Evolutionary conservation across 2,888 invertebrate species (phyloP).

Genomic region (Drosophila maculinotata): DNA sequence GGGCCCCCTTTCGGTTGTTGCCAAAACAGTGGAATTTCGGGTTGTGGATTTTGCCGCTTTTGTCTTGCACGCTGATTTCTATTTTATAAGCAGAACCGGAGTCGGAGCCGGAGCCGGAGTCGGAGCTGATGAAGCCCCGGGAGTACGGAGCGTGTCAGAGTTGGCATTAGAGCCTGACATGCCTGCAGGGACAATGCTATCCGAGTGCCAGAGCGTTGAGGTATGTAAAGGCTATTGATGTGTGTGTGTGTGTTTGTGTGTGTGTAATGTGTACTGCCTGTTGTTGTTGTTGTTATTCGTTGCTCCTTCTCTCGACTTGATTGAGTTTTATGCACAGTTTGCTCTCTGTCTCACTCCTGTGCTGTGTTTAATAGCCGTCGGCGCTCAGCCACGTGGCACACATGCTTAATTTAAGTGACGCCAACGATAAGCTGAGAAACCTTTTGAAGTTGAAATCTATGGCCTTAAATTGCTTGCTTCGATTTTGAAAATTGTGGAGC

Average conservation of each 20-base stretch:
- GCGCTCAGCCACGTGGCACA: slow-evolving; percentile 68
- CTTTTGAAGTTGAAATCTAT: slow-evolving; percentile 40
- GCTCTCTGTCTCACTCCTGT: slow-evolving; percentile 25
- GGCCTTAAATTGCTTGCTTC: slow-evolving; percentile 32
- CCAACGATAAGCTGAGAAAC: slow-evolving; percentile 28
- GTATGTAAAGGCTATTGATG: slow-evolving; percentile 70
- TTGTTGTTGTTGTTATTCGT: slow-evolving; percentile 35
- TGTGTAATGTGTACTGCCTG: slow-evolving; percentile 12
- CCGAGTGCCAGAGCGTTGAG: slow-evolving; percentile 46
- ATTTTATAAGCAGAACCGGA: slow-evolving; percentile 37
- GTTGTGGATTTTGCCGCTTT: slow-evolving; percentile 38
- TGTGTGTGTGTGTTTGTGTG: slow-evolving; percentile 26
- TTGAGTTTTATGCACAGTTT: slow-evolving; percentile 81
- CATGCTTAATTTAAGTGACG: slow-evolving; percentile 73
- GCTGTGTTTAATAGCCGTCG: slow-evolving; percentile 71
- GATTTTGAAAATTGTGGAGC: slow-evolving; percentile 9
- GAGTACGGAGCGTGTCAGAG: slow-evolving; percentile 77
- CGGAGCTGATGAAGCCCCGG: slow-evolving; percentile 25
- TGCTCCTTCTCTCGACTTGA: slow-evolving; percentile 66
- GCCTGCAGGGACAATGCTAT: slow-evolving; percentile 73
- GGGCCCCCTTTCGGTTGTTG: slow-evolving; percentile 38
- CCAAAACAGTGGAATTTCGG: slow-evolving; percentile 61
- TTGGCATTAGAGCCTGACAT: slow-evolving; percentile 81
- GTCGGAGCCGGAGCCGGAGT: not conserved
- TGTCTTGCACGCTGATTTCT: slow-evolving; percentile 58